Evolutionary conservation across 2,113 vertebrate species (phyloP).

Genomic region (Albula glossodonta): DNA sequence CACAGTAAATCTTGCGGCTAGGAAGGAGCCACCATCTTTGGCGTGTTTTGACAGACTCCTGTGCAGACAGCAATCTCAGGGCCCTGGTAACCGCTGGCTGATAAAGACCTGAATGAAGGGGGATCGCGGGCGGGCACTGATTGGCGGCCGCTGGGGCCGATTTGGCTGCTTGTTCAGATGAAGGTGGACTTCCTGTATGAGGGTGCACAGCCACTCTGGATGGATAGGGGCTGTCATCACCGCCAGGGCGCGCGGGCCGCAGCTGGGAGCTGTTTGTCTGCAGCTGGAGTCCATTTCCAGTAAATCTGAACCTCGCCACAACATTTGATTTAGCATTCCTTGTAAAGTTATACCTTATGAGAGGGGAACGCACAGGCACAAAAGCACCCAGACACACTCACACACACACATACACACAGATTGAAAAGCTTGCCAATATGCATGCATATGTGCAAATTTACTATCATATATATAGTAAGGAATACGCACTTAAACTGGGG

Average conservation of each 20-base stretch:
- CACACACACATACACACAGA: slow-evolving; percentile 10
- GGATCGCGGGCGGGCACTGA: neutral
- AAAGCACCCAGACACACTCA: neutral
- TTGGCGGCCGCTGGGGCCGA: slow-evolving; percentile 4
- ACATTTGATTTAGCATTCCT: slow-evolving; percentile 48
- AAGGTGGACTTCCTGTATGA: slow-evolving; percentile 44
- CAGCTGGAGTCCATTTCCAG: slow-evolving; percentile 50
- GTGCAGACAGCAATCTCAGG: slow-evolving; percentile 18
- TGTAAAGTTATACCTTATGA: slow-evolving; percentile 45
- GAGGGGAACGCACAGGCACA: slow-evolving; percentile 13
- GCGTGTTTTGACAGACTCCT: slow-evolving; percentile 35
- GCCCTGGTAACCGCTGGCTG: neutral
- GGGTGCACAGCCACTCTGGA: slow-evolving; percentile 27
- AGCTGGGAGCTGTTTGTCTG: slow-evolving; percentile 43
- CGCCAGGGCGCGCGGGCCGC: slow-evolving; percentile 22
- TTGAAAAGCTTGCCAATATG: neutral
- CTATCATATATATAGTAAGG: neutral
- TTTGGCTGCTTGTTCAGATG: slow-evolving; percentile 27
- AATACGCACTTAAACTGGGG: no score
- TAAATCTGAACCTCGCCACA: slow-evolving; percentile 38
- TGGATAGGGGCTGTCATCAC: slow-evolving; percentile 41
- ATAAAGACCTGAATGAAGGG: slow-evolving; percentile 20
- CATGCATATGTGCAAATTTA: neutral
- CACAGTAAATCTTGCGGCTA: slow-evolving; percentile 15
- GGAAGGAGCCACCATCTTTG: slow-evolving; percentile 4